Percentiles rank a stretch among this genome's conserved stretches.
Conservation (phyloP, 1,140 invertebrate genomes). For the Triops longicaudatus region DNA sequence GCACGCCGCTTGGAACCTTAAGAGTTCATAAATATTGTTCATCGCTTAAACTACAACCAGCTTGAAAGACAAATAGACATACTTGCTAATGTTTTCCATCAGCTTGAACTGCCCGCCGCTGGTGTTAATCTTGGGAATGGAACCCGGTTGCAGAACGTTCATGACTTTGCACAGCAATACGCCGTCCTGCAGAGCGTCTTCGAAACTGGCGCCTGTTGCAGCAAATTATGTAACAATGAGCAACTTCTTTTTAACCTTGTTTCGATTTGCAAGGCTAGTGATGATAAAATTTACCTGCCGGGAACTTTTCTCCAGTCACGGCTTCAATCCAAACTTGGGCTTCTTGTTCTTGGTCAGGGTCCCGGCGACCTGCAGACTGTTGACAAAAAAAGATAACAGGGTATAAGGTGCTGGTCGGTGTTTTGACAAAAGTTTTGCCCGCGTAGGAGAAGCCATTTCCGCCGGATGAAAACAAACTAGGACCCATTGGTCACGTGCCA, state of each 20-base stretch:
- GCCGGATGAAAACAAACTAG: neutral
- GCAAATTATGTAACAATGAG: no score
- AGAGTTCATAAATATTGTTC: constrained; percentile 32
- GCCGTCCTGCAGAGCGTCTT: constrained; percentile 78
- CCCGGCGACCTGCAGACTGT: constrained; percentile 80
- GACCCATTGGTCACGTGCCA: neutral
- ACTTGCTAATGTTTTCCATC: constrained; percentile 92
- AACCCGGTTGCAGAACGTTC: constrained; percentile 75
- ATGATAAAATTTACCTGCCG: constrained; percentile 43
- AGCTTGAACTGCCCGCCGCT: constrained; percentile 86
- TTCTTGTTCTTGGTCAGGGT: constrained; percentile 76
- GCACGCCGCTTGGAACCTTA: constrained; percentile 80
- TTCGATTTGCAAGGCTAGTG: no score
- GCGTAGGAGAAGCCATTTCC: neutral
- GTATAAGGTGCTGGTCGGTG: neutral
- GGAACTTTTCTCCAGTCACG: constrained; percentile 76
- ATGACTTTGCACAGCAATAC: constrained; percentile 81
- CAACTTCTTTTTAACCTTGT: no score
- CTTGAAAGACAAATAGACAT: constrained; percentile 36
- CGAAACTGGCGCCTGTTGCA: constrained; percentile 44
- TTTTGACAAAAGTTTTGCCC: neutral
- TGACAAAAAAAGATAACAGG: constrained; percentile 28
- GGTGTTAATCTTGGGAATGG: constrained; percentile 74
- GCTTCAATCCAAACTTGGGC: constrained; percentile 84
- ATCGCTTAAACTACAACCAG: neutral